phyloP scores from a whole-genome alignment of 2,797 vertebrate genomes.

The Microctenopoma stevenorrisi region DNA sequence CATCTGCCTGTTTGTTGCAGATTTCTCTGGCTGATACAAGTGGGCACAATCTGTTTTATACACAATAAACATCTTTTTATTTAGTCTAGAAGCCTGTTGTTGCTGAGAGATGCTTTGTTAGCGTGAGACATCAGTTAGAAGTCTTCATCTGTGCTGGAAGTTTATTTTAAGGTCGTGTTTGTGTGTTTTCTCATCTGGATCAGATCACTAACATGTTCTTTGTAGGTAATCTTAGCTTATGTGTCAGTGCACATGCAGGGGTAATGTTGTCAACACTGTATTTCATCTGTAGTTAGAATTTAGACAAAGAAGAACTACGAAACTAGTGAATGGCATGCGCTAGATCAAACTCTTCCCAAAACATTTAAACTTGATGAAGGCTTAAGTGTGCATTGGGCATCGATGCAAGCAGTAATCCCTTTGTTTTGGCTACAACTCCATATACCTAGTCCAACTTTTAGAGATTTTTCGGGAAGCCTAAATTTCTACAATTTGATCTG shows the following conservation, averaged over 20 bases:
- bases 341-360: neutral
- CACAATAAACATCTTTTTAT: conserved; percentile 60
- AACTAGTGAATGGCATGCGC: too few relatives aligned
- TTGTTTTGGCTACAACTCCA: neutral
- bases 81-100: conserved; percentile 60
- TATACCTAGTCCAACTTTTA: neutral
- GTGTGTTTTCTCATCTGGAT: conserved; percentile 33
- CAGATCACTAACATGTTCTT: neutral
- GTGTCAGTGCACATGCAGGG: neutral
- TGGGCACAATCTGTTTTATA: conserved; percentile 37
- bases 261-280: neutral
- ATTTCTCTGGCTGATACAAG: conserved; percentile 49
- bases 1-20: conserved; percentile 51
- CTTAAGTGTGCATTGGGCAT: neutral
- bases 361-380: neutral
- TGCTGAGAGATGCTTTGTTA: conserved; percentile 41
- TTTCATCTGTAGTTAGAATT: neutral
- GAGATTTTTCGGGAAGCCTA: neutral
- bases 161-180: conserved; percentile 32
- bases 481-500: too few relatives aligned
- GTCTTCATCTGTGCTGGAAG: conserved; percentile 19
- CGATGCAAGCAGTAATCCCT: neutral
- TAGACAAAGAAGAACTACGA: neutral
- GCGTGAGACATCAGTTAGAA: conserved; percentile 10
- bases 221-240: neutral